Percentiles rank a stretch among this genome's conserved stretches.
Evolutionary conservation across 2,797 vertebrate genomes (phyloP).

Genomic region (Rousettus madagascariensis): DNA sequence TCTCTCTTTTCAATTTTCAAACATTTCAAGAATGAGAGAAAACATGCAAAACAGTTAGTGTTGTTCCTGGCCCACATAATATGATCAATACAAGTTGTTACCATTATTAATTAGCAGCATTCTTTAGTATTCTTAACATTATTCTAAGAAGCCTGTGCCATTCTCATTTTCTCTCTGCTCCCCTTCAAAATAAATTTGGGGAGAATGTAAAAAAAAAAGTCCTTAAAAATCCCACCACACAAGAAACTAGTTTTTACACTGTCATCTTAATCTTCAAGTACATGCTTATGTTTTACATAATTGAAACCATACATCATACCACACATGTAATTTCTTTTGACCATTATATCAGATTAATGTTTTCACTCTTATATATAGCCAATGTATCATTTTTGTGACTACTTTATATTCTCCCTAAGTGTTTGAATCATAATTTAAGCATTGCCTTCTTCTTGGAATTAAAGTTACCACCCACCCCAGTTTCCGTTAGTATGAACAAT

Average conservation of each 20-base stretch:
- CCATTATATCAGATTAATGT: not conserved
- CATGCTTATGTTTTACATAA: not conserved
- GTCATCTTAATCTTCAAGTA: not conserved
- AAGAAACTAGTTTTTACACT: not conserved
- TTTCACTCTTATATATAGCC: not conserved
- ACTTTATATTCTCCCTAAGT: not conserved
- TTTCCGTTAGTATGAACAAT: not conserved
- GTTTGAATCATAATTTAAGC: not conserved
- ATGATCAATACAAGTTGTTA: not conserved
- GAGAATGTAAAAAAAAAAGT: not conserved
- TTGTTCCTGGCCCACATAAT: not conserved
- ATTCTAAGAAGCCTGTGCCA: not conserved
- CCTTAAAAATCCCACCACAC: not conserved
- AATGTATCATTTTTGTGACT: not conserved
- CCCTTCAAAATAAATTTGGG: not conserved
- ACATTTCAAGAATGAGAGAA: not conserved
- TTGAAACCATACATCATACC: not conserved
- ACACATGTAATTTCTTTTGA: not conserved
- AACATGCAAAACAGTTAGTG: not conserved
- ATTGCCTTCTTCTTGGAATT: not conserved
- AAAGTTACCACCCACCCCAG: not conserved
- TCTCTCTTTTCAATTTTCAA: constrained; percentile 2
- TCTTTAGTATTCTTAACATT: not conserved
- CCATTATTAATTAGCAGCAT: not conserved
- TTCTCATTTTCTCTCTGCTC: not conserved